Evolutionary conservation across 2,113 vertebrate species (phyloP).

Genomic region (Halcyon senegalensis): DNA sequence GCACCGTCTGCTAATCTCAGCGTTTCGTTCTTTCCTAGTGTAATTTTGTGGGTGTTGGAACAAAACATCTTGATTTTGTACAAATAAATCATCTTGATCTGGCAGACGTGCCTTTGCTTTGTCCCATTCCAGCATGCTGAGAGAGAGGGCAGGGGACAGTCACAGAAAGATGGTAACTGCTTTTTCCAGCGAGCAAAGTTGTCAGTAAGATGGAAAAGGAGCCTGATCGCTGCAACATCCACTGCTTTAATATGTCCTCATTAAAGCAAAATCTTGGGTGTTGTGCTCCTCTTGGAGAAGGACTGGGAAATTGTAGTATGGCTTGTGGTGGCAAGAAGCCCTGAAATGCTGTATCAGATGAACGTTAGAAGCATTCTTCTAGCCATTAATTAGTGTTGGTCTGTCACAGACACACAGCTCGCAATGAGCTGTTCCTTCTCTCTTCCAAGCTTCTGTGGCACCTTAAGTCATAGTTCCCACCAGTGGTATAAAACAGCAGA

Average conservation of each 20-base stretch:
- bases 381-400: background rate
- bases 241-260: background rate
- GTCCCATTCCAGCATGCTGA: background rate
- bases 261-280: background rate
- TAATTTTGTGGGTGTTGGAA: background rate
- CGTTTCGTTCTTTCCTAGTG: background rate
- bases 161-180: background rate
- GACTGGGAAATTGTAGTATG: background rate
- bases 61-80: background rate
- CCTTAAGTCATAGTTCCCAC: background rate
- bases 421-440: background rate
- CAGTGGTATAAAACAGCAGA: background rate
- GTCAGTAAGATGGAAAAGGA: background rate
- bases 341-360: background rate
- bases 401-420: background rate
- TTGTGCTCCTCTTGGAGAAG: background rate
- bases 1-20: rapidly evolving
- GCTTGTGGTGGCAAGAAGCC: background rate
- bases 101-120: background rate
- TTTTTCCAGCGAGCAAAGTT: background rate
- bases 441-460: background rate
- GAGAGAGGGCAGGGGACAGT: background rate
- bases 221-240: background rate
- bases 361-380: background rate
- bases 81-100: background rate